phyloP scores from a whole-genome alignment of 2,113 vertebrate species.

The Elanus axillaris region DNA sequence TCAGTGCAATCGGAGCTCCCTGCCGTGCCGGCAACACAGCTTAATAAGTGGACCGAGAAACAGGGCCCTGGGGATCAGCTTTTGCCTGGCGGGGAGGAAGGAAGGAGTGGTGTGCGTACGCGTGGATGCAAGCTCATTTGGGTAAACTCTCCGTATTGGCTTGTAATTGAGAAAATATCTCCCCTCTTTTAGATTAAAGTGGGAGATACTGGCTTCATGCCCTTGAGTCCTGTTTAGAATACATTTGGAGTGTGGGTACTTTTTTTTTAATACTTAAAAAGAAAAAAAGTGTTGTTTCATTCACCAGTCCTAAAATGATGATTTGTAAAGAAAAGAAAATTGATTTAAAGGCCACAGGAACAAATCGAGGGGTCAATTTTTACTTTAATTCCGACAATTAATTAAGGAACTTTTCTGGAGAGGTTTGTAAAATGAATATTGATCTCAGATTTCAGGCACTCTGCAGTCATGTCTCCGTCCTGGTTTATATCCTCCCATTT shows the following conservation, averaged over 20 bases:
- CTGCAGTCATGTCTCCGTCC: conserved; percentile 32
- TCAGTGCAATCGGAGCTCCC: not conserved
- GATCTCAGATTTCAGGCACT: conserved; percentile 26
- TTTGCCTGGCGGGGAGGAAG: not conserved
- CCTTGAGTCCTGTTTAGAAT: not conserved
- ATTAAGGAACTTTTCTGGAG: conserved; percentile 57
- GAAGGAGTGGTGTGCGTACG: accelerated
- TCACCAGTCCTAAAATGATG: not conserved
- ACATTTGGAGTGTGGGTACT: not conserved
- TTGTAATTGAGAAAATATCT: not conserved
- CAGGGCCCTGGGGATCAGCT: not conserved
- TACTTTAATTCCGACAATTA: conserved; percentile 59
- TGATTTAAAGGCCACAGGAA: conserved; percentile 27
- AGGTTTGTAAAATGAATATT: conserved; percentile 59
- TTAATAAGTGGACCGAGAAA: not conserved
- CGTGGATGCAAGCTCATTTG: not conserved
- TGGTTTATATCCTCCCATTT: not conserved
- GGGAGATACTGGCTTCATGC: not conserved
- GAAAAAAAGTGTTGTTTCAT: not conserved
- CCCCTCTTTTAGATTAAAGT: not conserved
- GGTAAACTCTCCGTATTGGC: not conserved
- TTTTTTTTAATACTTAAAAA: not conserved
- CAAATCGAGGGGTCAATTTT: conserved; percentile 49
- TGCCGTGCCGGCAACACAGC: accelerated
- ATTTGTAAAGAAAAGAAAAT: conserved; percentile 29